Evolutionary conservation across 2,888 invertebrate genomes (phyloP).

Genomic region (Hypomecis punctinalis): DNA sequence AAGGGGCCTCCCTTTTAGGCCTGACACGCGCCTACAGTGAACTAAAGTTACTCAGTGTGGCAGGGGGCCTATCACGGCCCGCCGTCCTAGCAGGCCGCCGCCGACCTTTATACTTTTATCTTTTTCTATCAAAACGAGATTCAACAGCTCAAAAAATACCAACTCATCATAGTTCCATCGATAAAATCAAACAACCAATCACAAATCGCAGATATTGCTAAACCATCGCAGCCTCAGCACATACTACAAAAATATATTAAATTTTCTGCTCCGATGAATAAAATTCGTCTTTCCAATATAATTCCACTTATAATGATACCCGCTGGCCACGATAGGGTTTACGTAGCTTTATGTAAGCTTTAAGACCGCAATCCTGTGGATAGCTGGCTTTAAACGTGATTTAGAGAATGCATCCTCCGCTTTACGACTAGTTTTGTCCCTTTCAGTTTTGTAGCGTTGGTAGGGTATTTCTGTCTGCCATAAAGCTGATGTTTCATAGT

Average conservation of each 20-base stretch:
- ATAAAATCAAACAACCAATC: slow-evolving; percentile 1
- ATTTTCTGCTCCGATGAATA: slow-evolving; percentile 35
- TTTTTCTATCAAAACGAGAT: background rate
- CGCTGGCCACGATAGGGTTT: slow-evolving; percentile 32
- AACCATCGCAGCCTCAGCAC: slow-evolving; percentile 16
- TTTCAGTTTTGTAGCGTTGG: slow-evolving; percentile 25
- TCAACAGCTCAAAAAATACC: background rate
- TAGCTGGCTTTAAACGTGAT: slow-evolving; percentile 43
- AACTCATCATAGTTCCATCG: background rate
- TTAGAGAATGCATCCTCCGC: slow-evolving; percentile 41
- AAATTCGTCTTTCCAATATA: slow-evolving; percentile 39
- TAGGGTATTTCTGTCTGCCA: slow-evolving; percentile 24
- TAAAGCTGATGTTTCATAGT: slow-evolving; percentile 30
- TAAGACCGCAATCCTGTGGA: slow-evolving; percentile 41
- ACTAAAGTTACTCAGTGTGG: too few species aligned
- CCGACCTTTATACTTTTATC: background rate
- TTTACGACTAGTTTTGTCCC: slow-evolving; percentile 37
- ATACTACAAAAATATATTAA: slow-evolving; percentile 24
- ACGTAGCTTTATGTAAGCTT: slow-evolving; percentile 36
- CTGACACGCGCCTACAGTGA: too few species aligned
- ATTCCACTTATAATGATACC: slow-evolving; percentile 36
- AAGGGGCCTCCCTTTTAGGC: too few species aligned
- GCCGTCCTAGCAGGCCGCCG: too few species aligned
- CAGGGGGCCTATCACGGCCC: too few species aligned
- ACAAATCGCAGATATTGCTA: background rate